Evolutionary conservation across 2,888 invertebrate genomes (phyloP).

Genomic region (Mesochorus sp.): DNA sequence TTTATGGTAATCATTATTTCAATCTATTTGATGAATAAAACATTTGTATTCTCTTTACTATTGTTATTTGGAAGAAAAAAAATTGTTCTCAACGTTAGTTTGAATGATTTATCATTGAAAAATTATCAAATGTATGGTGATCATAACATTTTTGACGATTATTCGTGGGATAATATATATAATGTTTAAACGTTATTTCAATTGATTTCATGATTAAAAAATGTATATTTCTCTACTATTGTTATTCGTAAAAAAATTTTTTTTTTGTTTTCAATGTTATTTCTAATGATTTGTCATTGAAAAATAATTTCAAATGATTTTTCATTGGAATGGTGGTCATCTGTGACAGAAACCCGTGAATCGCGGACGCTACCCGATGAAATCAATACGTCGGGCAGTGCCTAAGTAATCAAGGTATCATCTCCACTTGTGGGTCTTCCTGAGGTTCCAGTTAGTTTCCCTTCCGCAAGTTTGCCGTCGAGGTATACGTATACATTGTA

Average conservation of each 20-base stretch:
- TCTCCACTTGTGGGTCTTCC: conserved; percentile 81
- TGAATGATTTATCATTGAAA: too few relatives aligned
- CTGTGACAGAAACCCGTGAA: conserved; percentile 79
- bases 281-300: not conserved
- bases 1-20: too few relatives aligned
- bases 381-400: conserved; percentile 80
- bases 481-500: not conserved
- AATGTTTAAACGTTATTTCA: too few relatives aligned
- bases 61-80: too few relatives aligned
- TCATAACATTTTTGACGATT: too few relatives aligned
- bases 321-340: not conserved
- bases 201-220: too few relatives aligned
- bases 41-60: too few relatives aligned
- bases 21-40: too few relatives aligned
- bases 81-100: too few relatives aligned
- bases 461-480: conserved; percentile 62
- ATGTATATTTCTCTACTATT: too few relatives aligned
- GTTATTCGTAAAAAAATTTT: not conserved
- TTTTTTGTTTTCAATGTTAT: not conserved
- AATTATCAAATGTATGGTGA: too few relatives aligned
- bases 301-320: conserved; percentile 7
- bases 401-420: conserved; percentile 82
- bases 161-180: too few relatives aligned
- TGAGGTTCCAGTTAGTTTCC: conserved; percentile 75
- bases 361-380: conserved; percentile 78